phyloP scores from a whole-genome alignment of 2,888 invertebrate genomes.

The Orchestes rusci region DNA sequence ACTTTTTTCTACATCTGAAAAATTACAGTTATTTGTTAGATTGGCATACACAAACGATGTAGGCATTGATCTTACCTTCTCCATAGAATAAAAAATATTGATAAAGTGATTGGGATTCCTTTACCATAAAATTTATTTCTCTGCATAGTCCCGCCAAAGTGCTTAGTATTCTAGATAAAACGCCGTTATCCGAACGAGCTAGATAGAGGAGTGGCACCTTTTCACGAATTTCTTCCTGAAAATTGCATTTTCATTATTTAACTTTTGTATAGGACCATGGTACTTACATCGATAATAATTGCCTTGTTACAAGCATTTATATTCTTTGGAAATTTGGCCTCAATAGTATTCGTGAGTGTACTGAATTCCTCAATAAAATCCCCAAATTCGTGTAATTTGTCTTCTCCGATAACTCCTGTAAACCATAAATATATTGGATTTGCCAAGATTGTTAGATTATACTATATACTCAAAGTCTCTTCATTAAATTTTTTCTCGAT shows the following conservation, averaged over 20 bases:
- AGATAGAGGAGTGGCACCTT: conserved; percentile 59
- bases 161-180: conserved; percentile 70
- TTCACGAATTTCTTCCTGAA: conserved; percentile 45
- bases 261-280: too few species aligned
- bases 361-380: conserved; percentile 47
- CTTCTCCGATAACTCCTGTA: conserved; percentile 47
- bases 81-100: conserved; percentile 59
- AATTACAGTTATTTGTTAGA: conserved; percentile 1
- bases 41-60: background rate
- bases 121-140: conserved; percentile 63
- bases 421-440: conserved; percentile 14
- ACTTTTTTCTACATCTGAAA: conserved; percentile 32
- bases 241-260: conserved; percentile 17
- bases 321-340: conserved; percentile 33
- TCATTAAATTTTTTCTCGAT: conserved; percentile 40
- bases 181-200: conserved; percentile 75
- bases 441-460: too few species aligned
- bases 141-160: conserved; percentile 72
- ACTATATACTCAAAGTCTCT: conserved; percentile 41
- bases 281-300: conserved; percentile 28
- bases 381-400: conserved; percentile 49
- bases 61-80: conserved; percentile 46
- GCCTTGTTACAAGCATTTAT: conserved; percentile 28
- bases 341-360: conserved; percentile 35
- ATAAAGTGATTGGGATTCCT: conserved; percentile 60